Evolutionary conservation across 2,888 invertebrate genomes (phyloP).

Genomic region (Halictus quadricinctus): DNA sequence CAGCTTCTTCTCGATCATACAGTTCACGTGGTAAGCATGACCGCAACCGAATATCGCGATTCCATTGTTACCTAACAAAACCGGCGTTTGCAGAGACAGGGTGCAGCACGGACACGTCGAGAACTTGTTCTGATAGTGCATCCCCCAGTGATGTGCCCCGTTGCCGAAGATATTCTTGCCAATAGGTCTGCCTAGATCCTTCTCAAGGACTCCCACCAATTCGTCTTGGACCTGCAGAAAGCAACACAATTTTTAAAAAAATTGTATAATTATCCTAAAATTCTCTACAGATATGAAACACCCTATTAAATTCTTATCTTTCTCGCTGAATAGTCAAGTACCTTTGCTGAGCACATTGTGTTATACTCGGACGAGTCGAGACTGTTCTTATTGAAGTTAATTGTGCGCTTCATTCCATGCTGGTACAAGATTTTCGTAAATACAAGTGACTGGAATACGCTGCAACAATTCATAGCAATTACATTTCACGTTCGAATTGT

Average conservation of each 20-base stretch:
- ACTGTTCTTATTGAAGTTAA: conserved; percentile 72
- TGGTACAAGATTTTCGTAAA: conserved; percentile 78
- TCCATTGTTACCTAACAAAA: conserved; percentile 85
- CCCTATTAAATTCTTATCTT: neutral
- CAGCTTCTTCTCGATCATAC: conserved; percentile 85
- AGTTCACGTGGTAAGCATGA: conserved; percentile 86
- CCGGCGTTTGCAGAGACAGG: conserved; percentile 85
- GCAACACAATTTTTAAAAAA: neutral
- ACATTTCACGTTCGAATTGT: neutral
- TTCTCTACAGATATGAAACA: neutral
- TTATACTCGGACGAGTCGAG: conserved; percentile 68
- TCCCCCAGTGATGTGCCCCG: conserved; percentile 84
- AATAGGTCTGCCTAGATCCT: conserved; percentile 72
- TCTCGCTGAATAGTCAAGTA: conserved; percentile 50
- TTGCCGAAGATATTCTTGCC: conserved; percentile 73
- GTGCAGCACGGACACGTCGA: conserved; percentile 84
- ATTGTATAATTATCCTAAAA: neutral
- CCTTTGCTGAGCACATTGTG: conserved; percentile 78
- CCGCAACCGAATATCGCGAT: conserved; percentile 86
- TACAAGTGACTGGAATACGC: conserved; percentile 78
- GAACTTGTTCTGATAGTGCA: conserved; percentile 77
- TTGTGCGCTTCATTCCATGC: conserved; percentile 72
- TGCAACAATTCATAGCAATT: conserved; percentile 64
- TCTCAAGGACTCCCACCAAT: conserved; percentile 72
- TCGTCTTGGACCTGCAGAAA: conserved; percentile 71